phyloP scores from a whole-genome alignment of 2,113 vertebrate species.

The Notarius quadriscutis region DNA sequence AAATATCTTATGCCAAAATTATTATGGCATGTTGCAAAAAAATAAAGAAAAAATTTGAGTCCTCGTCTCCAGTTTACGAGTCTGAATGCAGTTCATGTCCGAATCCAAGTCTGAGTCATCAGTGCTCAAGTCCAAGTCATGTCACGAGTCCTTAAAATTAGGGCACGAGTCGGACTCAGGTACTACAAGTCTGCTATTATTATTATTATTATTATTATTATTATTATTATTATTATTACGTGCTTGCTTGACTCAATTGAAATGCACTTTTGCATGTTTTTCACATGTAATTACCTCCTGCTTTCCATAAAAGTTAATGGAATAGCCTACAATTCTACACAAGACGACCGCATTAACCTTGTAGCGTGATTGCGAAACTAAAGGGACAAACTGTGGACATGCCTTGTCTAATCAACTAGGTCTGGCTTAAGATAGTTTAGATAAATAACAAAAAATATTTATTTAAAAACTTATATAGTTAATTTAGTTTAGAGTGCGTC shows the following conservation, averaged over 20 bases:
- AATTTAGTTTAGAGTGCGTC: not conserved
- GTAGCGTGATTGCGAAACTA: not conserved
- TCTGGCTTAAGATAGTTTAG: not conserved
- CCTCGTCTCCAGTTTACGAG: no score
- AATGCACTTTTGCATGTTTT: not conserved
- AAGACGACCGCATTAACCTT: not conserved
- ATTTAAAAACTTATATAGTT: not conserved
- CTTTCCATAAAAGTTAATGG: not conserved
- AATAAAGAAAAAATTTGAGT: no score
- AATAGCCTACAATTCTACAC: not conserved
- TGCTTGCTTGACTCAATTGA: not conserved
- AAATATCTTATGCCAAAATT: no score
- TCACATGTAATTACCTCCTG: not conserved
- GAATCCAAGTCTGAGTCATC: no score
- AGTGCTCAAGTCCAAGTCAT: no score
- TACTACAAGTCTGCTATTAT: no score
- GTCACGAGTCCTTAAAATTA: no score
- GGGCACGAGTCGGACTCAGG: no score
- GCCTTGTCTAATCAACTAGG: not conserved
- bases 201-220: not conserved
- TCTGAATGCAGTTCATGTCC: no score
- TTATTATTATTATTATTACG: not conserved
- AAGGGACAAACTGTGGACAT: not conserved
- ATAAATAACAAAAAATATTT: no score
- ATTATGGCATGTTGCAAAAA: no score